phyloP scores from a whole-genome alignment of 2,797 vertebrate genomes.

The Epinephelus coioides region DNA sequence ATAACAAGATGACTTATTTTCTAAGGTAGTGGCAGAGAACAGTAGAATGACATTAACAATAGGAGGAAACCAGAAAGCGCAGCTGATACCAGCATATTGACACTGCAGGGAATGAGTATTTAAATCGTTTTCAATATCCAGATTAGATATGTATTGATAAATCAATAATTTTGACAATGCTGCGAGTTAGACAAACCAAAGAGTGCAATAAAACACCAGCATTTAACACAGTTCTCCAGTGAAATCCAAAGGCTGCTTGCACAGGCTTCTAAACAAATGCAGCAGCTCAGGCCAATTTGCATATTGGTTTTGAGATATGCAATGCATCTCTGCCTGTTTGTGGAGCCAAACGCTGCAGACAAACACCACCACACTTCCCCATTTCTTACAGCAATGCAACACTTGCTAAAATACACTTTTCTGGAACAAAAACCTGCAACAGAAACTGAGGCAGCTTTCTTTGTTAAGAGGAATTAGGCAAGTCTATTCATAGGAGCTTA shows the following conservation, averaged over 20 bases:
- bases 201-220: slow-evolving; percentile 10
- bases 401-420: slow-evolving; percentile 16
- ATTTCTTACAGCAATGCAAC: slow-evolving; percentile 30
- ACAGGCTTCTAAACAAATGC: slow-evolving; percentile 47
- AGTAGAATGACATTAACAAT: too few relatives aligned
- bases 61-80: too few relatives aligned
- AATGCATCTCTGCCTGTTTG: slow-evolving; percentile 46
- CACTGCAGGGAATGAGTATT: too few relatives aligned
- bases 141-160: too few relatives aligned
- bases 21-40: too few relatives aligned
- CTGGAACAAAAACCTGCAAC: slow-evolving; percentile 23
- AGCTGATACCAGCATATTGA: too few relatives aligned
- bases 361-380: slow-evolving; percentile 24
- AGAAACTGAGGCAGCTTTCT: slow-evolving; percentile 20
- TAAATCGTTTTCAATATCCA: too few relatives aligned
- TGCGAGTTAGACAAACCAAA: slow-evolving; percentile 15
- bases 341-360: slow-evolving; percentile 36
- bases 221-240: slow-evolving; percentile 19
- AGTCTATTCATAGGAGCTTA: slow-evolving; percentile 39
- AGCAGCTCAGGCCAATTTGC: slow-evolving; percentile 47
- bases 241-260: slow-evolving; percentile 42
- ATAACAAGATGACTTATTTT: too few relatives aligned
- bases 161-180: too few relatives aligned
- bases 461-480: slow-evolving; percentile 43
- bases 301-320: slow-evolving; percentile 48